These are phyloP conservation scores for Colinus virginianus DNA, from an alignment of 2,113 vertebrate genomes.

Conservation along the genomic window DNA sequence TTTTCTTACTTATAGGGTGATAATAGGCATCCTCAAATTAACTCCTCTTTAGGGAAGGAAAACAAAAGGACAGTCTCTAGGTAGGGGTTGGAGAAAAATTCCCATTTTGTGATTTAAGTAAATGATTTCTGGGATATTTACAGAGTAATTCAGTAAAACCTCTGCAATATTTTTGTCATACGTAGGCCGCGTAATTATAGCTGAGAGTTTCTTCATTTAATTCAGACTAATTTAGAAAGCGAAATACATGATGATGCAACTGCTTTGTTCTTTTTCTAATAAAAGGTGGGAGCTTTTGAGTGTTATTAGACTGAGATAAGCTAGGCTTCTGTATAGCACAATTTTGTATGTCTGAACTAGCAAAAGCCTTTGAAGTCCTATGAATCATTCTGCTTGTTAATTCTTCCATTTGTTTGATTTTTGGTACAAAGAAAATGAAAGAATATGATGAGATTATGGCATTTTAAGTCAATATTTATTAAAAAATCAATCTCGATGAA, in stretches of 20 bases:
- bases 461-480: constrained; percentile 99
- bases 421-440: constrained; percentile 94
- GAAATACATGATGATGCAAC: constrained; percentile 64
- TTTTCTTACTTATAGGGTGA: constrained; percentile 26
- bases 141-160: constrained; percentile 6
- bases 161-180: constrained; percentile 21
- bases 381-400: constrained; percentile 86
- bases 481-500: constrained; percentile 99
- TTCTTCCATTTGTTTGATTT: constrained; percentile 90
- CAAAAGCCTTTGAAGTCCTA: constrained; percentile 81
- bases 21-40: constrained; percentile 12
- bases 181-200: constrained; percentile 20
- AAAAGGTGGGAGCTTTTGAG: constrained; percentile 79
- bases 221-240: constrained; percentile 64
- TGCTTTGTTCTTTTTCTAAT: constrained; percentile 80
- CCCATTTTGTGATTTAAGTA: not conserved
- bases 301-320: constrained; percentile 87
- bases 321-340: constrained; percentile 82
- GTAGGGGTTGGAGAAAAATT: not conserved
- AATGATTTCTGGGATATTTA: constrained; percentile 18
- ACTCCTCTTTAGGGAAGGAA: not conserved
- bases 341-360: constrained; percentile 83
- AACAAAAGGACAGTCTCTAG: not conserved
- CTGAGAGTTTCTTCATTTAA: constrained; percentile 41
- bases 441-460: constrained; percentile 98